Base-by-base conservation (phyloP, 2,113 vertebrate genomes). In the Chionis minor region DNA sequence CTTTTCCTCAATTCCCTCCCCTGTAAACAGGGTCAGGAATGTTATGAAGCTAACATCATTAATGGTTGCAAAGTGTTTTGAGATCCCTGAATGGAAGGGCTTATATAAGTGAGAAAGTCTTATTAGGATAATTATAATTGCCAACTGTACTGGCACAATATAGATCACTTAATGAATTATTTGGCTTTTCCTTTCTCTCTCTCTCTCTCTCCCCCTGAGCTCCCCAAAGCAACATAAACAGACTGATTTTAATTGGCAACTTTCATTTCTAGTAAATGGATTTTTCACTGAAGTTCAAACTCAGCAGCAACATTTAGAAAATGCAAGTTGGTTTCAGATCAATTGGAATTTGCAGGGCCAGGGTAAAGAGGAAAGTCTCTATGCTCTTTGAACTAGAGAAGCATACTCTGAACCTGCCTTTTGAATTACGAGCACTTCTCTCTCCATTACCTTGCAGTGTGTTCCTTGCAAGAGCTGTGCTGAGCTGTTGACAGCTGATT, bases 51-150 rank as follows among this genome's bases (percentile, higher is more conserved):
- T 74, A 88, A 66, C 93, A 90, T 91, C 94, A 91, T 97, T 97
- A 97, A 95, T 91, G 79, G 52, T 6, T 90, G 95, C 84, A 95
- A 94, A 96, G 94, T 89, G 91, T 73, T 97, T 90, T 81, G 94
- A 92, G 88, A 85, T 84, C 70, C 73, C 93, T 79, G 74, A 96
- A 91, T 94, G 82, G 90, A 92, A 88, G 62, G 80, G 86, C 80
- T 94, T 93, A 80, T n/a, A 21, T 94, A 90, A 96, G 91, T 40
- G 5, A 75, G 58, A 91, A 94, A 80, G 74, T 77, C 92, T 92
- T 97, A 95, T 92, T 95, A 96, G 86, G 70, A 54, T 96, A 90
- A 97, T 94, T 94, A 95, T 90, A 85, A 92, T 91, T 97, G 74
- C 81, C 28, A 80, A 82, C 74, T 55, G 26, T 88, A 89, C 88